A percentile compares a stretch with the other conserved stretches of the same genome.
Conservation (phyloP, 2,888 invertebrate genomes). For the Mimachlamys varia region DNA sequence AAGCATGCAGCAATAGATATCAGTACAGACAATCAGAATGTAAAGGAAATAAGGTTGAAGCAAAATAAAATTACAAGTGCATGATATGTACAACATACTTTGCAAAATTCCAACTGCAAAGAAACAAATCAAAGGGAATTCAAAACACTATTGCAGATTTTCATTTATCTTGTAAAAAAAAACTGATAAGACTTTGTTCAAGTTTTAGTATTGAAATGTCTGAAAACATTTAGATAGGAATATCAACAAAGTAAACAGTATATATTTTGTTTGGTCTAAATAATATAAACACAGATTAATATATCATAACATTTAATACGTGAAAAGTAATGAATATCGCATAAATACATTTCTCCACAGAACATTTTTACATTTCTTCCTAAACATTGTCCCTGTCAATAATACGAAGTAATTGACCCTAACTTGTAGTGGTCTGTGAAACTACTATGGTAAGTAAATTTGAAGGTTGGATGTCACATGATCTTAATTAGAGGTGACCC, state of each 20-base stretch:
- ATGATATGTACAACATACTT: slow-evolving; percentile 21
- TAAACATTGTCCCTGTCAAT: too few species aligned
- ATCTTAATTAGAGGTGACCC: slow-evolving; percentile 89
- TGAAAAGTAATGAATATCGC: too few species aligned
- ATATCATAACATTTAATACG: too few species aligned
- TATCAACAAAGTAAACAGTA: neutral
- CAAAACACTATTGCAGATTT: too few species aligned
- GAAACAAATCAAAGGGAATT: neutral
- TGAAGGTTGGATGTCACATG: slow-evolving; percentile 89
- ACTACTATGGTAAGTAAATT: slow-evolving; percentile 93
- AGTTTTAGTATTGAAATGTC: neutral
- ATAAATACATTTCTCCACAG: too few species aligned
- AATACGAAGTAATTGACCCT: neutral
- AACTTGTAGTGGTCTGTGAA: slow-evolving; percentile 40
- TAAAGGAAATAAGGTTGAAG: neutral
- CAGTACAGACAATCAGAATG: neutral
- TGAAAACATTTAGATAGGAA: neutral
- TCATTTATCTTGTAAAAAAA: neutral
- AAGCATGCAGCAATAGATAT: neutral
- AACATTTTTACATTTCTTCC: too few species aligned
- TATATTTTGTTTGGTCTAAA: neutral
- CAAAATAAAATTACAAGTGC: neutral
- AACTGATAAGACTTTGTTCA: neutral
- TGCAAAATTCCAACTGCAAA: slow-evolving; percentile 36
- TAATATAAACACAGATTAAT: too few species aligned